Evolutionary conservation across 2,888 invertebrate species (phyloP), one percentile per base, ranked within the genome.

Genomic region (Tetranychus piercei): DNA sequence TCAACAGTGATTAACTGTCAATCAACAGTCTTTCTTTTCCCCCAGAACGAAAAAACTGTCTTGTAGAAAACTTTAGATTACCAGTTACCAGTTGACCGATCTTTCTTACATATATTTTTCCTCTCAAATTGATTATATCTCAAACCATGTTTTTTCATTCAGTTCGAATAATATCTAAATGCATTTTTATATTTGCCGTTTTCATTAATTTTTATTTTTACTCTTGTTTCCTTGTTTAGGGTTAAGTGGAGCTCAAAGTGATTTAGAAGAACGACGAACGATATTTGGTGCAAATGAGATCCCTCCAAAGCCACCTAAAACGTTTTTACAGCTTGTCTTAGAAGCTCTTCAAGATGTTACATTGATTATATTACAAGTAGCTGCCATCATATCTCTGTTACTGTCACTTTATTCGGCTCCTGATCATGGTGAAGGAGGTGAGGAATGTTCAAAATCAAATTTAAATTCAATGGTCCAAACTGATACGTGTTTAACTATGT

Each of bases 331-430:
- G 83, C 87, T 99, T 85, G 95, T 96, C 81, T 97, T 96, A 95
- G 99, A 99, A 87, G 99, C 99, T 80, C 87, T 99, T 83, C 97
- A 97, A 87, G 97, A 99, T 86, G 93, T 96, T 80, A 99, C 97
- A 80, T 90, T 99, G 82, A 95, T 99, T 85, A 97, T 99, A 85
- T 88, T 99, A 84, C 91, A 96, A 87, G 91, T 97, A 84, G 95
- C 97, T 81, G 97, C 97, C 82, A 87, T 96, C 84, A 92, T 99
- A 83, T 99, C 97, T 81, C 88, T 99, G 86, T 93, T 91, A 84
- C 89, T 99, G 85, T 94, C 96, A 74, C 84, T 86, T 80, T 85
- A 85, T 80, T 81, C 74, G 73, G 75, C 77, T 43, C 77, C 75
- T 66, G 72, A 44, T 20, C 77, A 74, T 66, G 72, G 23, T 55